phyloP scores from a whole-genome alignment of 2,797 vertebrate genomes.

The Cossypha niveicapilla region DNA sequence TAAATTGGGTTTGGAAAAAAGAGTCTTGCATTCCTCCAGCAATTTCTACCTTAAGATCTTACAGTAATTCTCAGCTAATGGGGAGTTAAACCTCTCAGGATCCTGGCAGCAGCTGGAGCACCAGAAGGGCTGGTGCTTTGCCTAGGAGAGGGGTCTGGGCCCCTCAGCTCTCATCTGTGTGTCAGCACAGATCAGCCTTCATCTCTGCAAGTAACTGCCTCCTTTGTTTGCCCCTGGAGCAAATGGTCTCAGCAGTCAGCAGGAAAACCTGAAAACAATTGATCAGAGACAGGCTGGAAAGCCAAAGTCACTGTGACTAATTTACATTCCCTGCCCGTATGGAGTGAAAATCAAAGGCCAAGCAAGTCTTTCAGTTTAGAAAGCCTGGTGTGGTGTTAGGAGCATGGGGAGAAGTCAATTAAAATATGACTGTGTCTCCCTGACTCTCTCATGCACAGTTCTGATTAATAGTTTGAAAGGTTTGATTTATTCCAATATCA shows the following conservation, averaged over 20 bases:
- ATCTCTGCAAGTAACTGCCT: slow-evolving; percentile 41
- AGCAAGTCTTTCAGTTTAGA: not conserved
- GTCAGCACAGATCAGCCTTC: slow-evolving; percentile 43
- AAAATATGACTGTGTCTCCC: not conserved
- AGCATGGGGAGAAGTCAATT: slow-evolving; percentile 2
- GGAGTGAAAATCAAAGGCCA: not conserved
- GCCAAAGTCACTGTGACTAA: slow-evolving; percentile 40
- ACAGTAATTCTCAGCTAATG: not conserved
- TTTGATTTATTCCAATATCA: not conserved
- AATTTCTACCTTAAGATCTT: not conserved
- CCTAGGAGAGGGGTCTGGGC: not conserved
- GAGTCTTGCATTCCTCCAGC: not conserved
- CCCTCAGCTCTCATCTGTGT: not conserved
- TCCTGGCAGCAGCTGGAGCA: slow-evolving; percentile 1
- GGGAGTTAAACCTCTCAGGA: not conserved
- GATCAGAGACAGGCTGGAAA: slow-evolving; percentile 32
- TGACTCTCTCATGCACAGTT: not conserved
- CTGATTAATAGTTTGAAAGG: not conserved
- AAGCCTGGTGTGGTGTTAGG: not conserved
- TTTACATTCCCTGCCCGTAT: slow-evolving; percentile 41
- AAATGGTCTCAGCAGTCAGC: not conserved
- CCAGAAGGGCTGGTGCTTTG: not conserved
- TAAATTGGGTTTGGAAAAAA: not conserved
- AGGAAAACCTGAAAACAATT: slow-evolving; percentile 51
- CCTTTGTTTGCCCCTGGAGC: slow-evolving; percentile 31